These are phyloP conservation scores for Papilio xuthus DNA, from an alignment of 1,140 invertebrate species.

Conservation along the genomic window DNA sequence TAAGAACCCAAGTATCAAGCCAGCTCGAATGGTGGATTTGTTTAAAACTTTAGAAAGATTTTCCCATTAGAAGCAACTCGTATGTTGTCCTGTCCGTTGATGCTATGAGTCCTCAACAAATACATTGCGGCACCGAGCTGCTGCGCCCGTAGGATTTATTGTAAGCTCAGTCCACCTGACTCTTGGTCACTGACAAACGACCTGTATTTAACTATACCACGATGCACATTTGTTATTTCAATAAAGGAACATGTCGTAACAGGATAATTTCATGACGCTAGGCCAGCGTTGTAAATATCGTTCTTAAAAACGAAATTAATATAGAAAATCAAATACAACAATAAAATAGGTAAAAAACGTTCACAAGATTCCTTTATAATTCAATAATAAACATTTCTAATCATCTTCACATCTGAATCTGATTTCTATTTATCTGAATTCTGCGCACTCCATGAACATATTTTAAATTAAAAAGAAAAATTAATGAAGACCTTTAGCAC, in stretches of 20 bases:
- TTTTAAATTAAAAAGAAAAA: neutral
- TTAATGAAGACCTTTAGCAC: neutral
- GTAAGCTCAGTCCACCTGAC: neutral
- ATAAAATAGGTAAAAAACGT: no score
- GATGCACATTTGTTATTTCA: neutral
- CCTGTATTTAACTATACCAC: neutral
- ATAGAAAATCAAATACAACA: no score
- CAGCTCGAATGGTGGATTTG: no score
- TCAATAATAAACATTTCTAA: no score
- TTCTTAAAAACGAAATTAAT: no score
- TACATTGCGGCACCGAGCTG: neutral
- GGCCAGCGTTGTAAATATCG: no score
- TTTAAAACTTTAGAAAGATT: neutral
- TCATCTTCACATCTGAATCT: no score
- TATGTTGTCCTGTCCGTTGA: neutral
- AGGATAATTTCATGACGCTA: no score
- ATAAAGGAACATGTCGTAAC: neutral
- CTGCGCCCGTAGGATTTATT: neutral
- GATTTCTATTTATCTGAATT: no score
- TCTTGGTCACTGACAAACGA: neutral
- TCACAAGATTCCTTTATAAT: no score
- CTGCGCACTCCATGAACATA: neutral
- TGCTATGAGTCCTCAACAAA: neutral
- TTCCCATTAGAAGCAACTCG: neutral
- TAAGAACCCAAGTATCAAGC: no score